phyloP scores from a whole-genome alignment of 2,113 vertebrate genomes.

The Ranitomeya imitator region DNA sequence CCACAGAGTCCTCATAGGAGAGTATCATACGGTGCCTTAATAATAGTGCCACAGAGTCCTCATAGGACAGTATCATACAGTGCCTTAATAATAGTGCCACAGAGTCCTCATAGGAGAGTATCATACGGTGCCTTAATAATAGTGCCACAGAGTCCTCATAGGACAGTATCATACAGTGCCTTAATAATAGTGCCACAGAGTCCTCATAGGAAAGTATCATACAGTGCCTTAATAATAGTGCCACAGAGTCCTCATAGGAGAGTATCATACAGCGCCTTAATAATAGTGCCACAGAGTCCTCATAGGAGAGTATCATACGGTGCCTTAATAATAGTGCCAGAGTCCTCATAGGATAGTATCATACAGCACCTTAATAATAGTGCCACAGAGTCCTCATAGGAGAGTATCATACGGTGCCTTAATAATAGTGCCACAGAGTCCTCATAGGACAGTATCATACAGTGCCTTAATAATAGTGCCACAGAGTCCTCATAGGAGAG shows the following conservation, averaged over 20 bases:
- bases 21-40: background rate
- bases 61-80: background rate
- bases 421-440: too few species aligned
- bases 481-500: background rate
- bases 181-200: background rate
- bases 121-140: background rate
- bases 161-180: background rate
- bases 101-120: background rate
- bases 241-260: background rate
- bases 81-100: background rate
- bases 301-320: background rate
- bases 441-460: background rate
- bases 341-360: too few species aligned
- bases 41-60: background rate
- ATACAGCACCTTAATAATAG: too few species aligned
- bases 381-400: too few species aligned
- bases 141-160: background rate
- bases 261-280: background rate
- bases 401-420: too few species aligned
- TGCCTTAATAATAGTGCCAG: too few species aligned
- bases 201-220: background rate
- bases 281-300: background rate
- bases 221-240: background rate
- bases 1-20: background rate
- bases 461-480: background rate